phyloP scores from a whole-genome alignment of 2,888 invertebrate genomes.

The Formica aserva region DNA sequence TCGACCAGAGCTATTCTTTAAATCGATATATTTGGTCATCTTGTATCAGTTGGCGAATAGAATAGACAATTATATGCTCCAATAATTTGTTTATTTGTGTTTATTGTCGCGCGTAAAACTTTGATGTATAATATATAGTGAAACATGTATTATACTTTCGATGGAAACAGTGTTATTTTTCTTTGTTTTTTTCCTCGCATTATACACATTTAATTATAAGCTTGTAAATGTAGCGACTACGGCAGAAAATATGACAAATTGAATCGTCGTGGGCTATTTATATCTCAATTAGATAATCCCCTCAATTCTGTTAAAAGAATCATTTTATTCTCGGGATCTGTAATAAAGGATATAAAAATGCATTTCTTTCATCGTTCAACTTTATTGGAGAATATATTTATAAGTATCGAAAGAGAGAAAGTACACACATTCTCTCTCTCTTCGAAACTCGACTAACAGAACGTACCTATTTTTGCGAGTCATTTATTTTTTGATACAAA shows the following conservation, averaged over 20 bases:
- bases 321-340: background rate
- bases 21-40: background rate
- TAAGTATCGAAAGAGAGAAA: background rate
- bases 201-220: background rate
- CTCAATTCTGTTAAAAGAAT: background rate
- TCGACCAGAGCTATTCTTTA: conserved; percentile 9
- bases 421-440: background rate
- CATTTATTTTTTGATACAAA: background rate
- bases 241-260: background rate
- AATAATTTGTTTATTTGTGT: background rate
- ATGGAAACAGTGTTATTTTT: background rate
- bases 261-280: background rate
- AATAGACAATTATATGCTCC: background rate
- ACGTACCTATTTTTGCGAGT: background rate
- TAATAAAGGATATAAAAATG: background rate
- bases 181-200: background rate
- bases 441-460: background rate
- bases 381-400: background rate
- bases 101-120: background rate
- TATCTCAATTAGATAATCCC: background rate
- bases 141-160: background rate
- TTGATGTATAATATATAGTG: background rate
- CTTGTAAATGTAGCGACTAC: background rate
- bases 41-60: background rate
- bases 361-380: background rate